Evolutionary conservation across 2,888 invertebrate species (phyloP), one percentile per base, ranked within the genome.

Genomic region (Acronicta leporina): DNA sequence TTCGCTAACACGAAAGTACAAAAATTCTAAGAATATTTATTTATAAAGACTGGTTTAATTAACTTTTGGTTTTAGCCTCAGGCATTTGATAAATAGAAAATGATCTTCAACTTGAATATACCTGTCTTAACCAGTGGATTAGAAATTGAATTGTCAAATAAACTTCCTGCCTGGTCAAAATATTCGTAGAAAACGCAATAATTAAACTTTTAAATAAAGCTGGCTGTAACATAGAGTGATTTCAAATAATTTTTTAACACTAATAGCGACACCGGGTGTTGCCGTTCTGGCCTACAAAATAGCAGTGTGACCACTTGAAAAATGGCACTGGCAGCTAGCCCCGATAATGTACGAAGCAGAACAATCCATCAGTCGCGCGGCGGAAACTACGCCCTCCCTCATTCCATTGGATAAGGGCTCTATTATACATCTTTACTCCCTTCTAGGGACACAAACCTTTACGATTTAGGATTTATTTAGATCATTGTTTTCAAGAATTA

Each of bases 341-440:
- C 87, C 85, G 89, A 89, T 91, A 91, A 90, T 89, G 87, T 87
- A 85, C 84, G 80, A 76, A 81, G 83, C 82, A 73, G 81, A 81
- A 84, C 86, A 83, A 90, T 88, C 87, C 86, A 84, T 85, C 87
- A 86, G 84, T 53, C 74, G 75, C 56, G 58, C 53, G 69, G 77
- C 62, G 76, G 77, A 63, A 75, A 74, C 63, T 54, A 70, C 75
- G 75, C 70, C 79, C 82, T 75, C 72, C 61, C 73, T 67, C 71
- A 70, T 58, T 68, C 74, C 71, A 72, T 70, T 61, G 46, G 14
- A 49, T 53, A 75, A 80, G 68, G 74, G 75, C 75, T 68, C 63
- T 58, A 73, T 74, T 78, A 68, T 74, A 76, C 68, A 73, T 73
- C 69, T 68, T 70, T 78, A 72, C 61, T 66, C 61, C 33, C 54